Percentiles rank a stretch among this genome's conserved stretches.
Evolutionary conservation across 1,140 invertebrate genomes (phyloP).

Genomic region (Cecropterus lyciades): DNA sequence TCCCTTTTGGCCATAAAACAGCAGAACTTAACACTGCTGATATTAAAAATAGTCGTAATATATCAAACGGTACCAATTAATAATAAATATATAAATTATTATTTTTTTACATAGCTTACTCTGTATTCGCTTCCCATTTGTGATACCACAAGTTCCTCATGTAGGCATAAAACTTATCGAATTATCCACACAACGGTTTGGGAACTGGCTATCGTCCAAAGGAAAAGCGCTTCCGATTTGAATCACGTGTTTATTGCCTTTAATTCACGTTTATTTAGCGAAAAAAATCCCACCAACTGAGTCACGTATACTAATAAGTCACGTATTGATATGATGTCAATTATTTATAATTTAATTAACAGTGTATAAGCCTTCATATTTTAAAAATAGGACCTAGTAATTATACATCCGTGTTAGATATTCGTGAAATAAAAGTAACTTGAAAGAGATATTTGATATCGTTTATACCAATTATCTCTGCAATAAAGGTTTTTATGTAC

Average conservation of each 20-base stretch:
- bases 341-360: not conserved
- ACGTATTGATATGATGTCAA: not conserved
- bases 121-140: not conserved
- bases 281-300: conserved; percentile 10
- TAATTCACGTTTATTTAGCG: conserved; percentile 25
- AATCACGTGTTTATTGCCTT: conserved; percentile 19
- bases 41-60: too few species aligned
- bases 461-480: not conserved
- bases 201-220: conserved; percentile 24
- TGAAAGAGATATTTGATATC: not conserved
- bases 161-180: conserved; percentile 23
- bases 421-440: not conserved
- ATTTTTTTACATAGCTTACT: too few species aligned
- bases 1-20: too few species aligned
- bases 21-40: too few species aligned
- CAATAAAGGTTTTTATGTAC: conserved; percentile 14
- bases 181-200: conserved; percentile 14
- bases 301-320: not conserved
- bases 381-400: too few species aligned
- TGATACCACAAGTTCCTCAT: not conserved
- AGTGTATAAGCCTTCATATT: too few species aligned
- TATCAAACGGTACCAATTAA: too few species aligned
- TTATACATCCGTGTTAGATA: too few species aligned
- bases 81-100: too few species aligned
- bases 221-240: conserved; percentile 23